Percentiles rank a stretch among this genome's conserved stretches.
Conservation (phyloP, 2,888 invertebrate genomes). For the Desoria tigrina region DNA sequence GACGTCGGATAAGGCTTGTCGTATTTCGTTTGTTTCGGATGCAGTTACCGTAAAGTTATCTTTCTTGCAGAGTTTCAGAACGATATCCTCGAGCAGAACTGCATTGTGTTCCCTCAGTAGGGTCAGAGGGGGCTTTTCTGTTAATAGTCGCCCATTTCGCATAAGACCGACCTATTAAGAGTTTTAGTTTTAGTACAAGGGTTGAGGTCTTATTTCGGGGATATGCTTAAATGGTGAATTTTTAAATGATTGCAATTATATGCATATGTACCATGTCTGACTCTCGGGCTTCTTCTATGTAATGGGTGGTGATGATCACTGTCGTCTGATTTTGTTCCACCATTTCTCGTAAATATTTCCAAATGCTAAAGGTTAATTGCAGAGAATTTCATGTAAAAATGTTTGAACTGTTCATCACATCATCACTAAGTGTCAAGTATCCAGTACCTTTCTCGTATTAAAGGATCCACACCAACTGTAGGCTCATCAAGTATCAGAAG, state of each 20-base stretch:
- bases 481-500: constrained; percentile 65
- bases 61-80: constrained; percentile 70
- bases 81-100: constrained; percentile 84
- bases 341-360: constrained; percentile 88
- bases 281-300: constrained; percentile 91
- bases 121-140: constrained; percentile 80
- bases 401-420: no score
- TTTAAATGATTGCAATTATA: no score
- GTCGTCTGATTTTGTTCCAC: constrained; percentile 87
- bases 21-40: constrained; percentile 17
- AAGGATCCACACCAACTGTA: background rate
- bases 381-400: background rate
- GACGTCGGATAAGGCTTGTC: constrained; percentile 20
- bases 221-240: no score
- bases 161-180: background rate
- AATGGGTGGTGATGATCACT: constrained; percentile 92
- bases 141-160: background rate
- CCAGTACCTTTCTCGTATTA: no score
- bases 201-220: no score
- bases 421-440: no score
- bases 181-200: no score
- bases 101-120: constrained; percentile 75
- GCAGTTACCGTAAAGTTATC: no score
- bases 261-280: constrained; percentile 85
- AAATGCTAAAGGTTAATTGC: no score